Evolutionary conservation across 2,888 invertebrate species (phyloP).

Genomic region (Melanargia galathea): DNA sequence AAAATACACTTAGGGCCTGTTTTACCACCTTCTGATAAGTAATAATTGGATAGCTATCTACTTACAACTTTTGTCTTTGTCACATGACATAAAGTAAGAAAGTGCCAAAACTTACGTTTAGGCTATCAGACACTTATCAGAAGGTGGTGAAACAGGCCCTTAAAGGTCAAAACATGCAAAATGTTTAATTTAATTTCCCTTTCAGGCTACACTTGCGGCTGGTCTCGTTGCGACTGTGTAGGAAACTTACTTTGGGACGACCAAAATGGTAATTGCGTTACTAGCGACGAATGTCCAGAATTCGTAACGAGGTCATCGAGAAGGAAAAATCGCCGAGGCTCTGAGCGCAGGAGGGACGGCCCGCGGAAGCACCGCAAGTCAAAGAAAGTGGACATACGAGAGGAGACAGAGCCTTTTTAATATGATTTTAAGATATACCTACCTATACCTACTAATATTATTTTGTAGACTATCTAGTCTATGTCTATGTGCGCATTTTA

Average conservation of each 20-base stretch:
- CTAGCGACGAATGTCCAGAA: slow-evolving; percentile 40
- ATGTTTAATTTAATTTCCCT: not conserved
- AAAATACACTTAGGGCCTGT: too few relatives aligned
- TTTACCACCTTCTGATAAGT: too few relatives aligned
- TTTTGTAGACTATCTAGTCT: not conserved
- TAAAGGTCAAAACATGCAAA: not conserved
- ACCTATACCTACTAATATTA: too few relatives aligned
- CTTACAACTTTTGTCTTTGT: too few relatives aligned
- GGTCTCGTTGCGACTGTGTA: slow-evolving; percentile 71
- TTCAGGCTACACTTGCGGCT: slow-evolving; percentile 69
- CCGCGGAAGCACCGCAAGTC: slow-evolving; percentile 20
- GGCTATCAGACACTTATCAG: too few relatives aligned
- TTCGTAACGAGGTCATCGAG: slow-evolving; percentile 26
- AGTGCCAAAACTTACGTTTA: too few relatives aligned
- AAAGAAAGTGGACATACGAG: slow-evolving; percentile 32
- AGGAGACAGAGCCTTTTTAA: slow-evolving; percentile 25
- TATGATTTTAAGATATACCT: too few relatives aligned
- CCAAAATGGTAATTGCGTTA: slow-evolving; percentile 47
- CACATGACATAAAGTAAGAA: too few relatives aligned
- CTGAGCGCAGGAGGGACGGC: not conserved
- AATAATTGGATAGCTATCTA: too few relatives aligned
- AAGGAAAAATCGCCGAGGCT: slow-evolving; percentile 17
- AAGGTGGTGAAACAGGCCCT: too few relatives aligned
- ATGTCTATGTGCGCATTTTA: too few relatives aligned
- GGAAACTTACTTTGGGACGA: slow-evolving; percentile 55